Base-by-base conservation (phyloP, 1,140 invertebrate genomes). In the Vanessa tameamea region DNA sequence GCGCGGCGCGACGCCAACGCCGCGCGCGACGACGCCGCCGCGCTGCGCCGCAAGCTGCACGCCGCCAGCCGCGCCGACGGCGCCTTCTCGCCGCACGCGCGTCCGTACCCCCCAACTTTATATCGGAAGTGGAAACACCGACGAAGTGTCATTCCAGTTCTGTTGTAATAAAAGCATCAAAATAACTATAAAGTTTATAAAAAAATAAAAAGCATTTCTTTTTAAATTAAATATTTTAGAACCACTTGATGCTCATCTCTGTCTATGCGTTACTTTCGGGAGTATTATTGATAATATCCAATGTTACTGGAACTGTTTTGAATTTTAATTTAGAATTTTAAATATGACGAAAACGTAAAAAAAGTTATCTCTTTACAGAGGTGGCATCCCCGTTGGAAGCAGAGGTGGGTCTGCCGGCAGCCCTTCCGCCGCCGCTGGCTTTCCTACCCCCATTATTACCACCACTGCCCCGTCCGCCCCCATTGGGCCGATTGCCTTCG, bases 1-100 rank as follows among this genome's bases (percentile, higher is more conserved):
- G 95, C 95, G 47, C 95, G 96, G 83, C 93, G 96, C 37, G 95
- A 95, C 76, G 94, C 96, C 43, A 96, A 97, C 86, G 97, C 97
- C 84, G 94, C 95, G 7, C 94, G 95, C 81, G 94, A 95, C 55
- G 96, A 97, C 89, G 95, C 96, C 1, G 94, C 95, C 26, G 95
- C 96, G 75, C 90, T 97, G 75, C 93, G 96, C 61, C 95, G 96
- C 81, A 94, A 96, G 78, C 90, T 97, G 31, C 96, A 96, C 37
- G 74, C 86, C 3, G 57, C 84, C 9, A 73, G 72, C 26, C 71
- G 79, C 8, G 77, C 82, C 11, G 83, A 88, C 37, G 86, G 82
- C 0, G 85, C 89, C 26, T 78, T 76, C 8, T 90, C 88, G 31
- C 91, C 91, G 0, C 87, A 87, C 20, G 80, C 85, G 71, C 85